phyloP scores from a whole-genome alignment of 2,888 invertebrate species.

The Portevinia maculata region DNA sequence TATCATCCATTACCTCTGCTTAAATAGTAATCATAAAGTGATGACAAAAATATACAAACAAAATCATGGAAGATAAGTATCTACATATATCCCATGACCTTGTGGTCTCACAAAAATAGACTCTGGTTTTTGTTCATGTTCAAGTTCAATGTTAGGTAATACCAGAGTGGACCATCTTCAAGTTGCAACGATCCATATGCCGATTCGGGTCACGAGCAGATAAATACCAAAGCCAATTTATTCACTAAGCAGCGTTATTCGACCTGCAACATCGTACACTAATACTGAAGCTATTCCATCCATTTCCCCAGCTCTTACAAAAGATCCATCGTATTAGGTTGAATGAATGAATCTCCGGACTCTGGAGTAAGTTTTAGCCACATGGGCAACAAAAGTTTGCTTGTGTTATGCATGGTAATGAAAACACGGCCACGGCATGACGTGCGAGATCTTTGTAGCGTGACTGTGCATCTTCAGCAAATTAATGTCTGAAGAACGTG shows the following conservation, averaged over 20 bases:
- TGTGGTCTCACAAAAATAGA: neutral
- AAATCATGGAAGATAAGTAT: no score
- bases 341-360: conserved; percentile 54
- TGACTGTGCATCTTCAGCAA: conserved; percentile 32
- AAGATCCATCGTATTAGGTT: conserved; percentile 41
- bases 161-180: conserved; percentile 38
- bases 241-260: conserved; percentile 15
- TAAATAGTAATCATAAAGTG: no score
- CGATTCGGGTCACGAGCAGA: conserved; percentile 60
- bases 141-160: conserved; percentile 69
- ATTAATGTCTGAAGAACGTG: conserved; percentile 53
- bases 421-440: conserved; percentile 19
- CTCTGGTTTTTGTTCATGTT: conserved; percentile 35
- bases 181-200: conserved; percentile 4
- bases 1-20: no score
- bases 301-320: conserved; percentile 40
- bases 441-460: conserved; percentile 24
- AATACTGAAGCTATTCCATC: conserved; percentile 10
- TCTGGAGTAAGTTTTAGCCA: neutral
- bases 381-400: neutral
- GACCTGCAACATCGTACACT: conserved; percentile 31
- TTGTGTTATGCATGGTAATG: conserved; percentile 40
- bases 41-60: no score
- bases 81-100: neutral
- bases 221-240: conserved; percentile 47